Evolutionary conservation across 2,888 invertebrate genomes (phyloP), one percentile per base, ranked within the genome.

Genomic region (Diaperis boleti): DNA sequence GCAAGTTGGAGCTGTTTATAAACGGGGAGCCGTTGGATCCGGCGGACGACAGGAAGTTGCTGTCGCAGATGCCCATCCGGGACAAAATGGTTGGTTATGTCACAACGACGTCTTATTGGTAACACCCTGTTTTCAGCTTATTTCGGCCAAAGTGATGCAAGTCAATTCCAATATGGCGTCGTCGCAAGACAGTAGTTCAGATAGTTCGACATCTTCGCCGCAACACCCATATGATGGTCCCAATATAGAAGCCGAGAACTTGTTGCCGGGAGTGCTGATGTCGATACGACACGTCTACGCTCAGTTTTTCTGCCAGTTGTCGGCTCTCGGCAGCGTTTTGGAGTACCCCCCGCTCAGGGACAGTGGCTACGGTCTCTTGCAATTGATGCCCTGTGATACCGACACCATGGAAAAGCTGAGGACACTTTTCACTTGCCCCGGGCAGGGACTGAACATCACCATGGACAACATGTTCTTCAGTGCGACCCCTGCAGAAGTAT

Each of bases 131-230:
- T 70, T 71, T 61, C 76, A 90, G 89, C 78, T 89, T 62, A 83
- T 94, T 67, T 90, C 90, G 35, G 93, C 90, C 1, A 94, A 94
- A 81, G 81, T 93, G 49, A 89, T 89, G 65, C 92, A 91, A 74
- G 85, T 89, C 31, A 88, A 88, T 74, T 85, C 87, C 10, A 89
- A 89, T 61, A 83, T 89, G 78, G 88, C 89, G 14, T 92, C 92
- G 73, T 92, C 92, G 60, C 94, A 94, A 55, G 98, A 97, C 78
- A 95, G 95, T 57, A 95, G 95, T 76, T 95, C 95, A 59, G 97
- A 97, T 80, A 96, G 96, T 70, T 96, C 96, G 59, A 93, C 95
- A 1, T 94, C 95, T 1, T 96, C 96, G 0, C 96, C 96, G 1
- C 95, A 94, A 68, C 88, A 93, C 77, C 90, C 92, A 0, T 92